A percentile compares a stretch with the other conserved stretches of the same genome.
These are phyloP conservation scores for Lagocephalus sceleratus DNA, from an alignment of 2,797 vertebrate species.

Conservation along the genomic window DNA sequence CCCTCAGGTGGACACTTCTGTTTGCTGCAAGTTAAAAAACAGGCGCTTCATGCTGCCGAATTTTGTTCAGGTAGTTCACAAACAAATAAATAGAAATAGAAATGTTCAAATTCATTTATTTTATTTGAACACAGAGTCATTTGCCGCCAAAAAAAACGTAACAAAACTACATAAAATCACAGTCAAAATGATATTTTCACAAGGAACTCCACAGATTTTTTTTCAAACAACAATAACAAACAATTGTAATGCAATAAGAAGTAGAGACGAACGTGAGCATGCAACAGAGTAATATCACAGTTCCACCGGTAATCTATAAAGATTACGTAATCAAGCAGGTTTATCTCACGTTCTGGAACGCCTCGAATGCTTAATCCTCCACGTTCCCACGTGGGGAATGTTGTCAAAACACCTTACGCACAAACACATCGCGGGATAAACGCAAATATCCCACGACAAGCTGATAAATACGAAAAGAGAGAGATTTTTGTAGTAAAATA, in stretches of 20 bases:
- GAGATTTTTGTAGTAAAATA: not conserved
- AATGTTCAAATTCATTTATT: too few relatives aligned
- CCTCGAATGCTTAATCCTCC: not conserved
- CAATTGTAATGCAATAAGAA: not conserved
- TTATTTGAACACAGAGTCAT: too few relatives aligned
- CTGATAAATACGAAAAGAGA: not conserved
- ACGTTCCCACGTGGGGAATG: too few relatives aligned
- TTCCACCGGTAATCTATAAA: not conserved
- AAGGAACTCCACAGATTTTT: too few relatives aligned
- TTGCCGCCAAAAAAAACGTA: too few relatives aligned
- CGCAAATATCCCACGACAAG: not conserved
- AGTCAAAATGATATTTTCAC: too few relatives aligned
- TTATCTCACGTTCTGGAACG: slow-evolving; percentile 33
- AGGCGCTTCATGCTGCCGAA: not conserved
- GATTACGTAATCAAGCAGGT: slow-evolving; percentile 32
- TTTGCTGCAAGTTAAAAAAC: slow-evolving; percentile 6
- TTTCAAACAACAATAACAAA: not conserved
- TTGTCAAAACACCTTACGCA: not conserved
- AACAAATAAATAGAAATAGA: not conserved
- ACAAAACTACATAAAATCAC: too few relatives aligned
- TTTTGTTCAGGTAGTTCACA: not conserved
- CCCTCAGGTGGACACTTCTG: slow-evolving; percentile 49
- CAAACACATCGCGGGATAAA: not conserved
- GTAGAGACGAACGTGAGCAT: not conserved
- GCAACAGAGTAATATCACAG: not conserved